Conservation (phyloP, 1,140 invertebrate species). For the Saccostrea cuccullata region DNA sequence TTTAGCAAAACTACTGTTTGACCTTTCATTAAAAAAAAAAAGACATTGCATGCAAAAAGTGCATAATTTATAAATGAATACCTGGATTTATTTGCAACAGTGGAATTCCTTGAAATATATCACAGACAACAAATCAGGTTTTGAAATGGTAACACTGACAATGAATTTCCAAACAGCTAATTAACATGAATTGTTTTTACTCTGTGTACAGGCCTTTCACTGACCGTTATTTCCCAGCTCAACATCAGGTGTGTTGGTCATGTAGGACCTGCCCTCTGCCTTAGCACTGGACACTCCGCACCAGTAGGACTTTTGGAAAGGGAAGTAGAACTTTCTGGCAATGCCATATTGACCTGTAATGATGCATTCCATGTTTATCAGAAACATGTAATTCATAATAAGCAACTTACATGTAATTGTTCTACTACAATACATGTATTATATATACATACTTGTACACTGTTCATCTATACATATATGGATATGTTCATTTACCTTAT, state of each 20-base stretch:
- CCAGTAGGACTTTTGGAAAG: conserved; percentile 81
- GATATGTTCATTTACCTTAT: no score
- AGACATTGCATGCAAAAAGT: background rate
- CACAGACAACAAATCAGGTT: background rate
- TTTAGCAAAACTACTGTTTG: background rate
- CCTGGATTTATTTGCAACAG: conserved; percentile 27
- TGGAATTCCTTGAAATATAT: conserved; percentile 28
- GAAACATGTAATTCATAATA: no score
- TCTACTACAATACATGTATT: no score
- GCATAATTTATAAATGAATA: background rate
- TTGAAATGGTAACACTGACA: background rate
- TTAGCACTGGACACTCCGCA: conserved; percentile 62
- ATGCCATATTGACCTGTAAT: conserved; percentile 80
- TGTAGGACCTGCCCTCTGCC: conserved; percentile 43
- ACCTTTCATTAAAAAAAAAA: background rate
- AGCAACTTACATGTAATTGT: no score
- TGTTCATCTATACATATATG: no score
- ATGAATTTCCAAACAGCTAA: background rate
- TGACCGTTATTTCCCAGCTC: conserved; percentile 30
- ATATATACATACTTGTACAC: no score
- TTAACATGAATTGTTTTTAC: background rate
- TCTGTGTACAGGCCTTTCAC: background rate
- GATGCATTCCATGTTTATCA: no score
- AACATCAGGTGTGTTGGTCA: conserved; percentile 5
- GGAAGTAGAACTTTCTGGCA: conserved; percentile 79